A percentile compares a stretch with the other conserved stretches of the same genome.
Evolutionary conservation across 2,888 invertebrate genomes (phyloP).

Genomic region (Mechanitis messenoides): DNA sequence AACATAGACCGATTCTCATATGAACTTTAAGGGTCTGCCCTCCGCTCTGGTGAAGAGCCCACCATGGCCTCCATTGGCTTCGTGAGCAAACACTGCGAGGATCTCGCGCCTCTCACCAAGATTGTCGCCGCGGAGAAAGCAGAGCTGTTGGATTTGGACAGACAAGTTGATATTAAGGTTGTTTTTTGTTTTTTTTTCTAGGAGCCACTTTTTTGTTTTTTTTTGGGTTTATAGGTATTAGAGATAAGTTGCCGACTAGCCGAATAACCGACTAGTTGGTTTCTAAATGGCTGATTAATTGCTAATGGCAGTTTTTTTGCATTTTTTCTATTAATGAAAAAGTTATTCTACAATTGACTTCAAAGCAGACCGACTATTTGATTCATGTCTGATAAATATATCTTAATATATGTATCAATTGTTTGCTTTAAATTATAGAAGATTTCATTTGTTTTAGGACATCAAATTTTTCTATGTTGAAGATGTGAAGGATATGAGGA

Average conservation of each 20-base stretch:
- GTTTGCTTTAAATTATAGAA: neutral
- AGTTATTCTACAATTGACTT: too few relatives aligned
- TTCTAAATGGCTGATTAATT: too few relatives aligned
- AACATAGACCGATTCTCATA: too few relatives aligned
- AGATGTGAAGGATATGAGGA: slow-evolving; percentile 82
- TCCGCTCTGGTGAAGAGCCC: slow-evolving; percentile 80
- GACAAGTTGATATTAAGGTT: slow-evolving; percentile 77
- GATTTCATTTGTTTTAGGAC: slow-evolving; percentile 40
- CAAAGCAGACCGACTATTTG: too few relatives aligned
- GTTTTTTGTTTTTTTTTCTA: neutral
- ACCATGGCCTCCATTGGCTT: slow-evolving; percentile 92
- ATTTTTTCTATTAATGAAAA: too few relatives aligned
- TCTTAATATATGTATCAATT: neutral
- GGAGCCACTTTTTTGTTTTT: neutral
- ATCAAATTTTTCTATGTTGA: slow-evolving; percentile 82
- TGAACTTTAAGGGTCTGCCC: slow-evolving; percentile 77
- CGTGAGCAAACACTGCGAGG: slow-evolving; percentile 84
- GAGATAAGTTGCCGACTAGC: too few relatives aligned
- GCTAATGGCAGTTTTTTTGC: too few relatives aligned
- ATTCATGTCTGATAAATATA: neutral
- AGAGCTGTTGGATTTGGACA: slow-evolving; percentile 75
- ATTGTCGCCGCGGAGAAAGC: slow-evolving; percentile 76
- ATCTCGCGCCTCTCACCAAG: slow-evolving; percentile 86
- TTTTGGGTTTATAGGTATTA: too few relatives aligned
- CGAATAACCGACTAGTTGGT: too few relatives aligned